phyloP scores from a whole-genome alignment of 2,888 invertebrate genomes.

The Monoplex corrugatus region DNA sequence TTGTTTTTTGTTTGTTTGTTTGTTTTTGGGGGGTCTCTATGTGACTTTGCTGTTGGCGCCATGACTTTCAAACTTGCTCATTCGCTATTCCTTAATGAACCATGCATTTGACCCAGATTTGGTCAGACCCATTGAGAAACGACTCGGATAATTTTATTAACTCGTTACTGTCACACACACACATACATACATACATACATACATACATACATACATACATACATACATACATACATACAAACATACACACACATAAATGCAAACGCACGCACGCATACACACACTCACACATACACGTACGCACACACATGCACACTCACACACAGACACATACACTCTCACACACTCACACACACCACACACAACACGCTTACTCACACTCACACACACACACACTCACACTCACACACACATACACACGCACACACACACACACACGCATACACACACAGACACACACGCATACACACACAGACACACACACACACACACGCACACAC shows the following conservation, averaged over 20 bases:
- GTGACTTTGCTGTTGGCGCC: no score
- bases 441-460: not conserved
- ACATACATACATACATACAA: not conserved
- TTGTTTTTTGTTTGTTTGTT: no score
- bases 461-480: not conserved
- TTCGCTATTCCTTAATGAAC: no score
- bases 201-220: not conserved
- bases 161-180: not conserved
- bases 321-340: not conserved
- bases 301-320: constrained; percentile 22
- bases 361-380: no score
- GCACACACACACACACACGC: not conserved
- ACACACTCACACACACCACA: no score
- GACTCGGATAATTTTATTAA: no score
- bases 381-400: not conserved
- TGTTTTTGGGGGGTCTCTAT: no score
- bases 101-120: no score
- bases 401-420: not conserved
- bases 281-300: constrained; percentile 16
- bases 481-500: no score
- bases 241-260: not conserved
- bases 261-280: not conserved
- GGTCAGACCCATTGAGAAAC: no score
- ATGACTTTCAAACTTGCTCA: no score
- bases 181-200: not conserved